phyloP scores from a whole-genome alignment of 2,113 vertebrate genomes.

The Archilochus colubris region DNA sequence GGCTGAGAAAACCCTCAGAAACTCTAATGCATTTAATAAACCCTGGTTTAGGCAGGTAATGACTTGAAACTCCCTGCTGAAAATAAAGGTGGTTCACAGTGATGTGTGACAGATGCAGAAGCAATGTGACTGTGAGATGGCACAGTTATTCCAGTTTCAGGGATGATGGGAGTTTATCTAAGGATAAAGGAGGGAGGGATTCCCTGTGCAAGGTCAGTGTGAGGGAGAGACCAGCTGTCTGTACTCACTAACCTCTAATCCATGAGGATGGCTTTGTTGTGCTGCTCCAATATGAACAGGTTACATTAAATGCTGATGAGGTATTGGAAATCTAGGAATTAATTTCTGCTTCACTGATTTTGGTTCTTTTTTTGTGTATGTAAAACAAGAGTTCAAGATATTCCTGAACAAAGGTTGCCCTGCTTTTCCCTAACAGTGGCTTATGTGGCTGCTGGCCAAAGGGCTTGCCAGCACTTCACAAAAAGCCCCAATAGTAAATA shows the following conservation, averaged over 20 bases:
- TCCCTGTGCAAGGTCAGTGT: constrained; percentile 42
- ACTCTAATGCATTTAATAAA: background rate
- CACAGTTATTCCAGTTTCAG: constrained; percentile 29
- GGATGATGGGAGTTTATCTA: constrained; percentile 50
- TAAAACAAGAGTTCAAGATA: background rate
- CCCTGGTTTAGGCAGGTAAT: constrained; percentile 8
- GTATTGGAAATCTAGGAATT: background rate
- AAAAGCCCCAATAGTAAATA: background rate
- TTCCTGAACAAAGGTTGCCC: background rate
- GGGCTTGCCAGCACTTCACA: background rate
- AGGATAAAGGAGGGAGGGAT: constrained; percentile 58
- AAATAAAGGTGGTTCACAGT: constrained; percentile 44
- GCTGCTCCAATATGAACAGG: background rate
- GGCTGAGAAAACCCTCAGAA: background rate
- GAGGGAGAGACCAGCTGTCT: constrained; percentile 29
- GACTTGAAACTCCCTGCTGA: constrained; percentile 45
- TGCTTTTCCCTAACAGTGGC: background rate
- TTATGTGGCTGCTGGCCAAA: background rate
- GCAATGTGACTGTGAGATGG: constrained; percentile 41
- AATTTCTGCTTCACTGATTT: constrained; percentile 29
- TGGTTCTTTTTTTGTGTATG: background rate
- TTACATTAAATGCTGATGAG: background rate
- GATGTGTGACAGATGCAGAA: constrained; percentile 24
- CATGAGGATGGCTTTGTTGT: background rate
- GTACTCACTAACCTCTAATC: background rate